Evolutionary conservation across 2,797 vertebrate species (phyloP), one percentile per base, ranked within the genome.

Genomic region (Ctenosaura bakeri): DNA sequence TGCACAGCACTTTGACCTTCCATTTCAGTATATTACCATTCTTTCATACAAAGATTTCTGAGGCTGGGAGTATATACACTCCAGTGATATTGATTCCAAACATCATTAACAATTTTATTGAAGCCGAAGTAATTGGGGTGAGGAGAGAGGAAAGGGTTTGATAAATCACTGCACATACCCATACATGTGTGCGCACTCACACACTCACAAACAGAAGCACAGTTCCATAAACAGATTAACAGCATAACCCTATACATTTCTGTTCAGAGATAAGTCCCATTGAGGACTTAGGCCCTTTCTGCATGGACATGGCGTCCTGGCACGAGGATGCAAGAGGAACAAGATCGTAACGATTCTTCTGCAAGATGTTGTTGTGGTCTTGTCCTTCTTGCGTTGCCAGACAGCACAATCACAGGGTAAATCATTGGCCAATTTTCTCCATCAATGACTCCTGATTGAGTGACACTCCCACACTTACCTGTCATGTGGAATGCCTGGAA

Each of bases 171-270:
- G 73, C 80, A 84, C 26, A 76, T 2, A 91, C 64, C 64, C 26
- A 29, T 32, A 69, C 66, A 62, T 59, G 56, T 59, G 56, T 59
- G 56, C 3, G 56, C 56, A 59, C 56, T 18, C 56, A 29, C 64
- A 46, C 42, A 46, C 42, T 3, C 64, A 12, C 26, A 92, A 86
- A 80, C 82, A 92, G 90, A 91, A 71, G 87, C 79, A 91, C 0
- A 6, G 85, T 78, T 81, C 91, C 90, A 95, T 89, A 95, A 94
- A 73, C 73, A 94, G 87, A 87, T 94, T 96, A 95, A 94, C 93
- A 38, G 22, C 32, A 86, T 52, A 74, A 74, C n/a, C 69, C 69
- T 86, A 13, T 74, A 29, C 16, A 56, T n/a, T 9, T 54, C 71
- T 85, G 54, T 71, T 52, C 50, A n/a, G 9, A 26, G 24, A 24